Evolutionary conservation across 1,140 invertebrate species (phyloP), one percentile per base, ranked within the genome.

Genomic region (Vanessa atalanta): DNA sequence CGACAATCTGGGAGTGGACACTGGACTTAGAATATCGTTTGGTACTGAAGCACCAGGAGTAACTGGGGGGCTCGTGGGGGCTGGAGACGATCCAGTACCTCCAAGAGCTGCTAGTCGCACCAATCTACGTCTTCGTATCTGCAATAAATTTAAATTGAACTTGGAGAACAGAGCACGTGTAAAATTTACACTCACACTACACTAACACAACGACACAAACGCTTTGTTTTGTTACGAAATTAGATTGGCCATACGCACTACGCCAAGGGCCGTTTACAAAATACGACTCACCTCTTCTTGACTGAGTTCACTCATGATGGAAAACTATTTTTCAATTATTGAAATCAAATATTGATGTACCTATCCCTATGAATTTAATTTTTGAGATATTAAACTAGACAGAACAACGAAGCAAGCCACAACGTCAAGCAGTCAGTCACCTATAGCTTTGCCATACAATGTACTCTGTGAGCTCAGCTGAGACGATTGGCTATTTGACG

Each of bases 221-320:
- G 88, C 89, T 92, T 92, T 92, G 90, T 92, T 92, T 92, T 92
- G 90, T 92, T 92, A 92, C 90, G 89, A 91, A 92, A 92, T 92
- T 91, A 91, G 89, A 93, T 82, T 90, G 85, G 80, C 88, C 87
- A 90, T 88, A 91, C 88, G 88, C 87, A 87, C 81, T 86, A 91
- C 83, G 79, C 85, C 83, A 88, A 85, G 85, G 83, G 81, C 79
- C 86, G 82, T 87, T 83, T 83, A 87, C 82, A 89, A 89, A 89
- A 88, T 84, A 89, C 70, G 68, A 87, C 87, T 94, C 89, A 96
- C 96, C 94, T 96, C 96, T 90, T 96, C 96, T 88, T 95, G 96
- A 87, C 95, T 96, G 76, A 96, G 91, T 93, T 96, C 96, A 93
- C 95, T 96, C 95, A 96, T 96, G 77, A 74, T 87, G 74, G 74